phyloP scores from a whole-genome alignment of 2,113 vertebrate genomes.

The Dicerorhinus sumatrensis region DNA sequence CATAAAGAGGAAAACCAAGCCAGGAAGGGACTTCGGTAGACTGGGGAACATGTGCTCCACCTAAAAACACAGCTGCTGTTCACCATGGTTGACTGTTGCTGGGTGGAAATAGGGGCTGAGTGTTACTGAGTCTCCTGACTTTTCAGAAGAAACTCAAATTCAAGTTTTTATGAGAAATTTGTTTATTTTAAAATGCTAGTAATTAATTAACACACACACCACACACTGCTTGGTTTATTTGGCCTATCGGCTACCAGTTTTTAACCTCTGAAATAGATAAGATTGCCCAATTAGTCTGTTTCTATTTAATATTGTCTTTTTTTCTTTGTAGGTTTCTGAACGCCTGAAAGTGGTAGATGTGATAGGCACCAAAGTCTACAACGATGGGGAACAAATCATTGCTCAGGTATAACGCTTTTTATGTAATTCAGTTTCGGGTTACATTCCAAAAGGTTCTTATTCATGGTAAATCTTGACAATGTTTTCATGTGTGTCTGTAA shows the following conservation, averaged over 20 bases:
- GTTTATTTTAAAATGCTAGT: background rate
- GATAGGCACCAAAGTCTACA: constrained; percentile 95
- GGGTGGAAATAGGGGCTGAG: background rate
- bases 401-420: constrained; percentile 92
- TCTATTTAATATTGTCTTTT: constrained; percentile 26
- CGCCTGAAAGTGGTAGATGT: constrained; percentile 99
- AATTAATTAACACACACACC: background rate
- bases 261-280: background rate
- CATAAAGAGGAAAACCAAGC: background rate
- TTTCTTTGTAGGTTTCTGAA: constrained; percentile 92
- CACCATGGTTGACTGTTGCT: background rate
- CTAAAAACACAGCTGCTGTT: background rate
- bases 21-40: background rate
- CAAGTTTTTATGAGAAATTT: background rate
- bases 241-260: background rate
- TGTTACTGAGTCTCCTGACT: background rate
- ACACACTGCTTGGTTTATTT: background rate
- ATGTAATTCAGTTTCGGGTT: constrained; percentile 34
- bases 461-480: background rate
- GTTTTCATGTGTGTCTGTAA: constrained; percentile 5
- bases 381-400: constrained; percentile 96
- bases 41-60: background rate
- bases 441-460: background rate
- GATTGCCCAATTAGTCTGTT: background rate
- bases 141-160: constrained; percentile 48